Evolutionary conservation across 2,113 vertebrate genomes (phyloP).

Genomic region (Seriola dumerili): DNA sequence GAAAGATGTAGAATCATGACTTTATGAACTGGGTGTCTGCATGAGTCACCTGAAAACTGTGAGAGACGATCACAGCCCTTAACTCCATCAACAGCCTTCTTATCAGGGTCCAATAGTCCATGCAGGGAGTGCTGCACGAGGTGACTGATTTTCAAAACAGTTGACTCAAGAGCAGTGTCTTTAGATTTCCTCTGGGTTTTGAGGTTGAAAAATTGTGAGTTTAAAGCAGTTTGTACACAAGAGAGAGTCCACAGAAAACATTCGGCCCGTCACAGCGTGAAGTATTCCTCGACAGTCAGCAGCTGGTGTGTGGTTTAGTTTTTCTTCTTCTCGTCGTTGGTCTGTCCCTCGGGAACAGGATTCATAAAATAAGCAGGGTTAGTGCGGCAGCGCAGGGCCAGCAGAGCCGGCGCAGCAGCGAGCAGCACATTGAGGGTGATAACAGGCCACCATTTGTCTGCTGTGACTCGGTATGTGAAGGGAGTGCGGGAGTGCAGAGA

Average conservation of each 20-base stretch:
- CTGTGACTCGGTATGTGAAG: conserved; percentile 93
- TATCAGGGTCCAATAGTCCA: conserved; percentile 81
- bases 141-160: conserved; percentile 50
- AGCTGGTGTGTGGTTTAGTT: conserved; percentile 75
- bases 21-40: conserved; percentile 27
- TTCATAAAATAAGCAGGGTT: conserved; percentile 87
- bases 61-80: conserved; percentile 51
- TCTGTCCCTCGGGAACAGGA: conserved; percentile 24
- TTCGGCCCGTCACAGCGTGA: conserved; percentile 25
- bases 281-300: conserved; percentile 16
- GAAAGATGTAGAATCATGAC: conserved; percentile 3
- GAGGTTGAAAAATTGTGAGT: conserved; percentile 19
- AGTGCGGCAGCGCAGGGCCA: conserved; percentile 87
- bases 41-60: conserved; percentile 58
- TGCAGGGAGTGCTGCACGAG: conserved; percentile 61
- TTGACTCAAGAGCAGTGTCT: conserved; percentile 27
- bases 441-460: conserved; percentile 85
- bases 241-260: conserved; percentile 44
- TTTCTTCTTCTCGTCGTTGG: conserved; percentile 83
- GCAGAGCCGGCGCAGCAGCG: conserved; percentile 80
- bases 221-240: conserved; percentile 50
- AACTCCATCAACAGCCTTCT: conserved; percentile 56
- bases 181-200: conserved; percentile 46
- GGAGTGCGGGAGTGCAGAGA: conserved; percentile 91
- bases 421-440: conserved; percentile 87